phyloP scores from a whole-genome alignment of 2,888 invertebrate species.

The Acleris laterana region DNA sequence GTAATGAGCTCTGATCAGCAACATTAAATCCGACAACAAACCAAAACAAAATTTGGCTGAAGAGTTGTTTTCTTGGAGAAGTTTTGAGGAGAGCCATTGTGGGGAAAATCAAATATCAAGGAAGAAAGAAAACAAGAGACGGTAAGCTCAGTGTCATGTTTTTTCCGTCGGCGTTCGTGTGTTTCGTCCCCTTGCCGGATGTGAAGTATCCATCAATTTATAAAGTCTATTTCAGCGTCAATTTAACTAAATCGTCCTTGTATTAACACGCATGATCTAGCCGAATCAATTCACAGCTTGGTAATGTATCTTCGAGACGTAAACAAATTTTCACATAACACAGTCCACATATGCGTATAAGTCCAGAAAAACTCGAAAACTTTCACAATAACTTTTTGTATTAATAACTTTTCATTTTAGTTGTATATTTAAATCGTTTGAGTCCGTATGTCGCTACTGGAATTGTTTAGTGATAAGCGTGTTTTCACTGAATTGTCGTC shows the following conservation, averaged over 20 bases:
- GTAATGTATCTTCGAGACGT: conserved; percentile 48
- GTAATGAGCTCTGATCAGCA: conserved; percentile 78
- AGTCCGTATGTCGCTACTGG: conserved; percentile 56
- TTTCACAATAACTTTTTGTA: conserved; percentile 40
- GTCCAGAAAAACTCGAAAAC: conserved; percentile 41
- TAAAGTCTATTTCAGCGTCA: conserved; percentile 65
- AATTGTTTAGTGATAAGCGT: conserved; percentile 73
- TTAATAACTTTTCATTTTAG: conserved; percentile 37
- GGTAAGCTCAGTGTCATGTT: conserved; percentile 81
- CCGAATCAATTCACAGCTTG: conserved; percentile 54
- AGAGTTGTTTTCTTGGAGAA: conserved; percentile 64
- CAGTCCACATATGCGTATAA: conserved; percentile 56
- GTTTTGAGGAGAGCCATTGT: conserved; percentile 72
- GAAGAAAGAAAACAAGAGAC: conserved; percentile 80
- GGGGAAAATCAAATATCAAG: conserved; percentile 77
- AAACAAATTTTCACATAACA: conserved; percentile 59
- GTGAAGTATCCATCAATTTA: conserved; percentile 82
- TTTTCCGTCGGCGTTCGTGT: conserved; percentile 80
- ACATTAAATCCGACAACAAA: conserved; percentile 73
- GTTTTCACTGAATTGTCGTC: conserved; percentile 73
- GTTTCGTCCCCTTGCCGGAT: conserved; percentile 77
- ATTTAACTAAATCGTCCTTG: conserved; percentile 69
- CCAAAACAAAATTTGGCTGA: conserved; percentile 73
- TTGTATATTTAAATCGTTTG: conserved; percentile 42
- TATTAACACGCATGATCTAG: conserved; percentile 60